phyloP scores from a whole-genome alignment of 1,140 invertebrate genomes.

The Saccostrea cuccullata region DNA sequence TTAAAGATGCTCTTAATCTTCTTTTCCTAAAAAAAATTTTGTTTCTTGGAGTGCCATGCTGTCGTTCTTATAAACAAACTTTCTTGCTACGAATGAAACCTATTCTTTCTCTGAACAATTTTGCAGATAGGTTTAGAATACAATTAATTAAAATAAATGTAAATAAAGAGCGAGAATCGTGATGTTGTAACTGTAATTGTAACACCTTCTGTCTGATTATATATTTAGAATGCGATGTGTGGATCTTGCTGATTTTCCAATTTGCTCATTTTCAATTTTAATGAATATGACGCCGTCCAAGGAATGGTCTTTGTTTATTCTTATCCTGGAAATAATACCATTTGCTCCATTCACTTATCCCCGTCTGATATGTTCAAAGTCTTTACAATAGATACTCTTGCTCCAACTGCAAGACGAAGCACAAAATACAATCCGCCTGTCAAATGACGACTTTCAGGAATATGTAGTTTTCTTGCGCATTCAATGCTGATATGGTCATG shows the following conservation, averaged over 20 bases:
- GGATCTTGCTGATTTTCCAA: not conserved
- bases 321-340: not conserved
- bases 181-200: constrained; percentile 12
- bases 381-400: constrained; percentile 12
- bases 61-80: no score
- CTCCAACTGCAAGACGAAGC: not conserved
- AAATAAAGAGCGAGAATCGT: not conserved
- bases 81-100: no score
- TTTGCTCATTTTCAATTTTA: constrained; percentile 3
- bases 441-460: not conserved
- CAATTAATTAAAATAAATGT: no score
- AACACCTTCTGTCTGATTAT: not conserved
- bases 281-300: not conserved
- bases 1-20: no score
- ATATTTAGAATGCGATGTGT: not conserved
- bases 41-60: no score
- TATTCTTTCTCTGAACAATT: no score
- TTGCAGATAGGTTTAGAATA: no score
- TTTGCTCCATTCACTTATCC: not conserved
- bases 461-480: not conserved
- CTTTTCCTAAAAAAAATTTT: no score
- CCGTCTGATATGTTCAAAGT: constrained; percentile 5
- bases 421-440: not conserved
- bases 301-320: not conserved
- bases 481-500: not conserved